Percentiles rank a stretch among this genome's conserved stretches.
Evolutionary conservation across 2,888 invertebrate genomes (phyloP).

Genomic region (Lasioglossum villosulum): DNA sequence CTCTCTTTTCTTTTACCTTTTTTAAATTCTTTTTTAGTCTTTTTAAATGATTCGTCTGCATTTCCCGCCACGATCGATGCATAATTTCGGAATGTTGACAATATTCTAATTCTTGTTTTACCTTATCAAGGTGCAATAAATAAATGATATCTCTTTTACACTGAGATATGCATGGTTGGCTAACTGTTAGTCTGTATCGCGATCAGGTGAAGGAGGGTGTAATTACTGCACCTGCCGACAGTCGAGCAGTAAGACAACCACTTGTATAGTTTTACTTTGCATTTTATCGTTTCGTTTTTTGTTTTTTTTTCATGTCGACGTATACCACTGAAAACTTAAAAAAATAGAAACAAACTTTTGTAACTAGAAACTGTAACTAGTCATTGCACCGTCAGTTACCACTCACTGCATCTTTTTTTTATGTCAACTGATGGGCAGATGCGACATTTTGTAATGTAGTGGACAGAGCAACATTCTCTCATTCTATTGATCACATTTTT

Average conservation of each 20-base stretch:
- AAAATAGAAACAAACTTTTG: slow-evolving; percentile 70
- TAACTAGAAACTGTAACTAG: slow-evolving; percentile 71
- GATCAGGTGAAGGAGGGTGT: slow-evolving; percentile 64
- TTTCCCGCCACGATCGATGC: slow-evolving; percentile 68
- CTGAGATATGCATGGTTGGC: slow-evolving; percentile 68
- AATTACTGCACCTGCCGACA: slow-evolving; percentile 53
- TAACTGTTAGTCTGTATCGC: slow-evolving; percentile 50
- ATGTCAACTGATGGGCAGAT: slow-evolving; percentile 69
- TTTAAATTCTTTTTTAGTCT: slow-evolving; percentile 24
- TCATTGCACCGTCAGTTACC: slow-evolving; percentile 71
- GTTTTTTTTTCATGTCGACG: slow-evolving; percentile 39
- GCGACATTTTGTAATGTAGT: slow-evolving; percentile 74
- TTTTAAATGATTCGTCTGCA: slow-evolving; percentile 55
- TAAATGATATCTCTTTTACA: slow-evolving; percentile 73
- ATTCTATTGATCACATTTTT: slow-evolving; percentile 79
- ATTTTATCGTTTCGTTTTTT: slow-evolving; percentile 26
- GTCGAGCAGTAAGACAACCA: slow-evolving; percentile 62
- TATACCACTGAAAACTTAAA: slow-evolving; percentile 69
- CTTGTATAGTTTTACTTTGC: slow-evolving; percentile 50
- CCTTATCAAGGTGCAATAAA: slow-evolving; percentile 74
- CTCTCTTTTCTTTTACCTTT: slow-evolving; percentile 28
- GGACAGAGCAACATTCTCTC: slow-evolving; percentile 78
- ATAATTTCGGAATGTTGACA: slow-evolving; percentile 77
- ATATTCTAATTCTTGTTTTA: slow-evolving; percentile 66
- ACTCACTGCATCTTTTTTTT: slow-evolving; percentile 59